These are phyloP conservation scores for Didymodactylos carnosus DNA, from an alignment of 2,888 invertebrate genomes.

Conservation along the genomic window DNA sequence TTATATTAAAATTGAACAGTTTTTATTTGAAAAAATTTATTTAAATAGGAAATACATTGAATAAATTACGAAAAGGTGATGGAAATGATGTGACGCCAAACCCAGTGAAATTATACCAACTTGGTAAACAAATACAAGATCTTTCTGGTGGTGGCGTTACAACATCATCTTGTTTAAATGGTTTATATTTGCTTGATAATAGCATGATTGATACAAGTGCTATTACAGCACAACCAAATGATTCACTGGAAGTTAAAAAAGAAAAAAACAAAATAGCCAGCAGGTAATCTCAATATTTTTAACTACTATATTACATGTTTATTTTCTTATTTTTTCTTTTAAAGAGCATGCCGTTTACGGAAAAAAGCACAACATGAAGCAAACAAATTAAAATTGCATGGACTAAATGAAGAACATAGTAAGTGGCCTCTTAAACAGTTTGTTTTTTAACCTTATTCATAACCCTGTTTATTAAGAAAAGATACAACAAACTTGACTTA, in stretches of 20 bases:
- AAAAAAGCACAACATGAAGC: constrained; percentile 98
- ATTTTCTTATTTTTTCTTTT: neutral
- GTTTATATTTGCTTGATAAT: neutral
- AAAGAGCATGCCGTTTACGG: constrained; percentile 66
- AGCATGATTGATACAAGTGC: too few species aligned
- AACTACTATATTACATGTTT: neutral
- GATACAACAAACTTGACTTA: too few species aligned
- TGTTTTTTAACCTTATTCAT: neutral
- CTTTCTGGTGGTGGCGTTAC: constrained; percentile 39
- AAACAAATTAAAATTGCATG: constrained; percentile 80
- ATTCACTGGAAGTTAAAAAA: constrained; percentile 41
- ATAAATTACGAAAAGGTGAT: constrained; percentile 76
- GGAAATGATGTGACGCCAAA: constrained; percentile 91
- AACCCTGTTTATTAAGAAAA: neutral
- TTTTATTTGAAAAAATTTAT: too few species aligned
- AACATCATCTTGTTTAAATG: neutral
- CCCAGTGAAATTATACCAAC: constrained; percentile 65
- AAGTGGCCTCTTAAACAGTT: constrained; percentile 33
- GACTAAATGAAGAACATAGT: constrained; percentile 83
- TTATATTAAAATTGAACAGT: too few species aligned
- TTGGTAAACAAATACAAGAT: constrained; percentile 77
- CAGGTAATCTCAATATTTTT: constrained; percentile 32
- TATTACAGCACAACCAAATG: neutral
- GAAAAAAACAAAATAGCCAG: constrained; percentile 95
- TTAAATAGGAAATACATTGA: neutral